Conservation (phyloP, 2,888 invertebrate species). For the Campoplex capitator region DNA sequence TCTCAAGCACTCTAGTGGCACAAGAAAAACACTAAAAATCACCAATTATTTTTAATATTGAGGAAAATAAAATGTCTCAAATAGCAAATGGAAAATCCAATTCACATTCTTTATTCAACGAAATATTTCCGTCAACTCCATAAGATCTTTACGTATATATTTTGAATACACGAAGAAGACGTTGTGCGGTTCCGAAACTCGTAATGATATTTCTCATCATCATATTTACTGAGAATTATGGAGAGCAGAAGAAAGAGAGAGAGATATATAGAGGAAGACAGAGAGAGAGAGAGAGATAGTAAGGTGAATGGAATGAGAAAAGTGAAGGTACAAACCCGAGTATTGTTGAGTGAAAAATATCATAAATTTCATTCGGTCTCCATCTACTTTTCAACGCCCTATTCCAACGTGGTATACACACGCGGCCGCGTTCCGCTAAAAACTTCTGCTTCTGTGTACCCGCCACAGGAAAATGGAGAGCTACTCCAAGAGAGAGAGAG, state of each 20-base stretch:
- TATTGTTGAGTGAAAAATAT: conserved; percentile 69
- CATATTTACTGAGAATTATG: conserved; percentile 24
- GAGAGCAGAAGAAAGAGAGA: not conserved
- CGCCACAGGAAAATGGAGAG: conserved; percentile 20
- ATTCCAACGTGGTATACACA: conserved; percentile 19
- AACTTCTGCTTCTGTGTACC: conserved; percentile 53
- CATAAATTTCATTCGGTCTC: conserved; percentile 69
- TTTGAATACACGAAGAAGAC: not conserved
- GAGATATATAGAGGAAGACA: conserved; percentile 28
- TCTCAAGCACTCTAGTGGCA: not conserved
- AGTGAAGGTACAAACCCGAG: conserved; percentile 29
- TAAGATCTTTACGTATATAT: not conserved
- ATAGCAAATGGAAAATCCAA: not conserved
- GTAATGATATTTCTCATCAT: conserved; percentile 36
- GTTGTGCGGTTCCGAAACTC: not conserved
- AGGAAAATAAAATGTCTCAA: not conserved
- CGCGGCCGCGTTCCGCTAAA: conserved; percentile 36
- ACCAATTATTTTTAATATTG: not conserved
- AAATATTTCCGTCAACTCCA: not conserved
- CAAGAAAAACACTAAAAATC: not conserved
- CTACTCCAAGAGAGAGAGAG: not conserved
- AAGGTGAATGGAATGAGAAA: conserved; percentile 33
- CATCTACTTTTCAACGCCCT: conserved; percentile 49
- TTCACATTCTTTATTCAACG: not conserved
- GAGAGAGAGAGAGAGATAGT: not conserved